These are phyloP conservation scores for Torymus texanus DNA, from an alignment of 2,888 invertebrate species.

Conservation along the genomic window DNA sequence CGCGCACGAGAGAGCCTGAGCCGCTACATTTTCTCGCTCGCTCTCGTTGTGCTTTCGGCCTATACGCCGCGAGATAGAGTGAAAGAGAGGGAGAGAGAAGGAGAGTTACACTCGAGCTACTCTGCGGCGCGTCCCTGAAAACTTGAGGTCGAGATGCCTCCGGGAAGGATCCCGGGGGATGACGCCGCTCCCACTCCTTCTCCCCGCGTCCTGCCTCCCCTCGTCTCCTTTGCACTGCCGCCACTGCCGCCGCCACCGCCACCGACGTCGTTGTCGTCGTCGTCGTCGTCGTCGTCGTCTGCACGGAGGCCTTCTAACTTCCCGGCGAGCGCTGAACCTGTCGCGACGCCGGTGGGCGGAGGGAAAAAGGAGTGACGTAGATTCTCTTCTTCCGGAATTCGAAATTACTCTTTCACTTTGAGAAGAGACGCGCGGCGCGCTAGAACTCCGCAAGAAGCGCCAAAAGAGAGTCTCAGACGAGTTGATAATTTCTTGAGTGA, in stretches of 20 bases:
- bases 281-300: background rate
- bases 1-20: background rate
- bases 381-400: conserved; percentile 51
- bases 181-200: conserved; percentile 18
- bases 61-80: background rate
- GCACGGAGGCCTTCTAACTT: conserved; percentile 22
- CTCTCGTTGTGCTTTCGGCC: background rate
- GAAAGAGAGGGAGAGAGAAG: background rate
- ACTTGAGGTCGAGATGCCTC: conserved; percentile 43
- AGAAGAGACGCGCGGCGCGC: background rate
- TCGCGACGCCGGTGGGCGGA: background rate
- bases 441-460: too few species aligned
- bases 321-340: conserved; percentile 32
- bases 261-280: too few species aligned
- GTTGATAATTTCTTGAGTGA: conserved; percentile 33
- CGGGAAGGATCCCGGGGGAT: conserved; percentile 43
- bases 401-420: conserved; percentile 37
- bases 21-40: conserved; percentile 6
- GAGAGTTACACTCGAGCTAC: conserved; percentile 14
- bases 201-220: conserved; percentile 30
- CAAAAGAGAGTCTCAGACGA: background rate
- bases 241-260: background rate
- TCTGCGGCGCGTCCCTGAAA: conserved; percentile 41
- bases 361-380: conserved; percentile 36
- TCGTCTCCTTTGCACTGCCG: conserved; percentile 29